Conservation (phyloP, 2,888 invertebrate genomes). For the Lathronympha strigana region DNA sequence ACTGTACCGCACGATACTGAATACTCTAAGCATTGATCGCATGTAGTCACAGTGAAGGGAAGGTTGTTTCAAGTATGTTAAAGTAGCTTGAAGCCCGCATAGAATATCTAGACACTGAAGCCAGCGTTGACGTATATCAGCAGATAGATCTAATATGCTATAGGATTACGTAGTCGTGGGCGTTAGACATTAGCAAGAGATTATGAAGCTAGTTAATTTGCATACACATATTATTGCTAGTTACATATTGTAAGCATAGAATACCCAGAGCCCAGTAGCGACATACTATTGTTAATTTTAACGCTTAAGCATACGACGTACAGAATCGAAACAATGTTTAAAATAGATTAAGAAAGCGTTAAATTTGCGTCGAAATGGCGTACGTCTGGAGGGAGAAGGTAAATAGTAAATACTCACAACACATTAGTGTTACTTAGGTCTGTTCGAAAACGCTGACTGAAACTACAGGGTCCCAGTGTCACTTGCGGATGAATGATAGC, state of each 20-base stretch:
- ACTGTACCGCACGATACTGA: conserved; percentile 46
- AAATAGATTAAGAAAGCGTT: conserved; percentile 77
- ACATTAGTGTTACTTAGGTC: conserved; percentile 72
- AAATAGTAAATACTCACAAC: conserved; percentile 81
- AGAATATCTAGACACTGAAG: conserved; percentile 83
- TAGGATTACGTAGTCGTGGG: conserved; percentile 77
- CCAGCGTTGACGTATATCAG: conserved; percentile 81
- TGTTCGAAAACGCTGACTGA: conserved; percentile 63
- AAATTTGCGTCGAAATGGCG: conserved; percentile 73
- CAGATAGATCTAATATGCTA: conserved; percentile 81
- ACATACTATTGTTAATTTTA: conserved; percentile 70
- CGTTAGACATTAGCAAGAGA: conserved; percentile 81
- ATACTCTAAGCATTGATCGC: conserved; percentile 60
- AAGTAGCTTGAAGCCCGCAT: conserved; percentile 82
- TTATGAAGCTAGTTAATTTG: conserved; percentile 82
- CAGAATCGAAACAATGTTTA: conserved; percentile 78
- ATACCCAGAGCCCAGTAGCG: conserved; percentile 83
- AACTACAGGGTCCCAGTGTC: conserved; percentile 69
- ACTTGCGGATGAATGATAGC: conserved; percentile 72
- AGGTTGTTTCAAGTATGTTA: conserved; percentile 67
- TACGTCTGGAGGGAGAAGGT: conserved; percentile 69
- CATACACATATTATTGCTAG: conserved; percentile 75
- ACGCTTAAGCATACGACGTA: conserved; percentile 83
- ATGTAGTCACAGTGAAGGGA: conserved; percentile 54
- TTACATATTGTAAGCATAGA: conserved; percentile 84